Evolutionary conservation across 2,113 vertebrate genomes (phyloP).

Genomic region (Macroglossus sobrinus): DNA sequence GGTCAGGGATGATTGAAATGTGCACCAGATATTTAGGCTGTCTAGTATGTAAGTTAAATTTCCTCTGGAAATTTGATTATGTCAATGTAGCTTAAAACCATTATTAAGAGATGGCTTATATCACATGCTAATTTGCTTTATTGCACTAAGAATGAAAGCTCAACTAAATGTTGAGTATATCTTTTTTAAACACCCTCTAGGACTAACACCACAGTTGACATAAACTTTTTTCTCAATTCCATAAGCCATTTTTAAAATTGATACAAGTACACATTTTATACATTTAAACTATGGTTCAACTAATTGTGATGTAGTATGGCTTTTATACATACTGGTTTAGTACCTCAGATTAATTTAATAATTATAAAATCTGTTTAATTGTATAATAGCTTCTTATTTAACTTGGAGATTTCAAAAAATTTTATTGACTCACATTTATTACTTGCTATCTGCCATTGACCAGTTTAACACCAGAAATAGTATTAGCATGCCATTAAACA

Average conservation of each 20-base stretch:
- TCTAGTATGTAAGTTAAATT: slow-evolving; percentile 58
- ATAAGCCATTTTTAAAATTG: neutral
- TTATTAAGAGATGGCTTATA: slow-evolving; percentile 55
- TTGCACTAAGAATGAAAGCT: slow-evolving; percentile 60
- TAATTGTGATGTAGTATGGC: slow-evolving; percentile 25
- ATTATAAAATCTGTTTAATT: neutral
- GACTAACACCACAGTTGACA: neutral
- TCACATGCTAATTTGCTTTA: slow-evolving; percentile 64
- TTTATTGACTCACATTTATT: slow-evolving; percentile 25
- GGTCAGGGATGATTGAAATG: slow-evolving; percentile 44
- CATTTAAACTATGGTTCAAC: neutral
- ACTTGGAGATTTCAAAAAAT: neutral
- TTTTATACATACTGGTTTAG: slow-evolving; percentile 25
- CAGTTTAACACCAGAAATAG: slow-evolving; percentile 60
- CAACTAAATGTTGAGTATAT: slow-evolving; percentile 64
- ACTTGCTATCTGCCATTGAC: slow-evolving; percentile 54
- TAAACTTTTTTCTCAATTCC: neutral
- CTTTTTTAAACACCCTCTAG: slow-evolving; percentile 56
- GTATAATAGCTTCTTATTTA: slow-evolving; percentile 23
- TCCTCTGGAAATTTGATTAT: slow-evolving; percentile 61
- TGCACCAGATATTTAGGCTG: slow-evolving; percentile 55
- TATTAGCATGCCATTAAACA: slow-evolving; percentile 48
- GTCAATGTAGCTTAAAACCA: slow-evolving; percentile 61
- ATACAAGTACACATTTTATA: slow-evolving; percentile 4
- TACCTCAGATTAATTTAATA: neutral